Evolutionary conservation across 2,113 vertebrate species (phyloP).

Genomic region (Picathartes gymnocephalus): DNA sequence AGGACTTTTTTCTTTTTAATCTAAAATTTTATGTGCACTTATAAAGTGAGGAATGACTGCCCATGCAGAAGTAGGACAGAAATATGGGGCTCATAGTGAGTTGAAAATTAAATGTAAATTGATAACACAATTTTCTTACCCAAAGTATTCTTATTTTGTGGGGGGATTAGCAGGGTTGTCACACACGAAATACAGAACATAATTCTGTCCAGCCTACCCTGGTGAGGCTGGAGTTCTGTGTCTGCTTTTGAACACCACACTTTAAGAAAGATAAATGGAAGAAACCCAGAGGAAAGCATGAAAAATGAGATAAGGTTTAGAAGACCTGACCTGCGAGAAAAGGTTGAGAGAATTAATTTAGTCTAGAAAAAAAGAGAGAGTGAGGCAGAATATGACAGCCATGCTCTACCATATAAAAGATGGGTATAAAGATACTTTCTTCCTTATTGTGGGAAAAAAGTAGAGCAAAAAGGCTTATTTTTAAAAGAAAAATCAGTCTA

Average conservation of each 20-base stretch:
- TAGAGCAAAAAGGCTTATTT: not conserved
- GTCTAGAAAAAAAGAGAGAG: not conserved
- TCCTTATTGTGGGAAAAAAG: not conserved
- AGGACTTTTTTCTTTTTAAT: not conserved
- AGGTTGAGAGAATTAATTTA: not conserved
- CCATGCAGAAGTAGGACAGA: not conserved
- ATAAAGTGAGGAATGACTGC: not conserved
- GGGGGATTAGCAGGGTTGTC: not conserved
- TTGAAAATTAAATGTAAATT: not conserved
- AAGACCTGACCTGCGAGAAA: not conserved
- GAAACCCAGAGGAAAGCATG: not conserved
- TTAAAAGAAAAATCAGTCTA: not conserved
- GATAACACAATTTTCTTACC: not conserved
- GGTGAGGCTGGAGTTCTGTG: not conserved
- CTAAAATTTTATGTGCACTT: not conserved
- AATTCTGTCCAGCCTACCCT: not conserved
- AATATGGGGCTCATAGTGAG: not conserved
- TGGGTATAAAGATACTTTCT: not conserved
- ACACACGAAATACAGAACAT: not conserved
- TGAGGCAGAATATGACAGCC: not conserved
- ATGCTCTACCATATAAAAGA: not conserved
- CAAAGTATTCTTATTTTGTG: not conserved
- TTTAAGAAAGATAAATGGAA: not conserved
- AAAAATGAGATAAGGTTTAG: slow-evolving; percentile 8
- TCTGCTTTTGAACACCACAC: not conserved